Percentiles rank a stretch among this genome's conserved stretches.
Evolutionary conservation across 2,888 invertebrate species (phyloP).

Genomic region (Idaea biselata): DNA sequence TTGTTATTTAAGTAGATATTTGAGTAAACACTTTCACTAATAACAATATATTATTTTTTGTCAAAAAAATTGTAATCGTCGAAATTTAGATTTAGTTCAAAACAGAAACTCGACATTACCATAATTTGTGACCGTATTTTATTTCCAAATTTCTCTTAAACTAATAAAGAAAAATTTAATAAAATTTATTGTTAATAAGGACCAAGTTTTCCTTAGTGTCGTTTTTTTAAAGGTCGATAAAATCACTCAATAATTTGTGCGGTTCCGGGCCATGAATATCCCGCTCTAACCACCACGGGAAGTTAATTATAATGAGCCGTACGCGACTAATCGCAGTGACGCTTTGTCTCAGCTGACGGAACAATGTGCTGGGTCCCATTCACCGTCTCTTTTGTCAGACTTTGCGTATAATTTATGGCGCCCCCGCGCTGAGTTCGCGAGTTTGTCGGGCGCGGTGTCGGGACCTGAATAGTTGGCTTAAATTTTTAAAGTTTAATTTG

Average conservation of each 20-base stretch:
- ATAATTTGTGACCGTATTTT: too few species aligned
- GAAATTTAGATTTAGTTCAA: too few species aligned
- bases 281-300: conserved; percentile 9
- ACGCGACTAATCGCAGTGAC: conserved; percentile 56
- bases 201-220: too few species aligned
- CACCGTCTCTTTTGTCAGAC: conserved; percentile 6
- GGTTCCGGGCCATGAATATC: not conserved
- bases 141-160: too few species aligned
- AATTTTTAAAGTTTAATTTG: conserved; percentile 18
- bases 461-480: conserved; percentile 17
- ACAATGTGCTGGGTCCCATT: conserved; percentile 48
- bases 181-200: too few species aligned
- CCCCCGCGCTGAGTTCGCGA: conserved; percentile 9
- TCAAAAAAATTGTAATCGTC: too few species aligned
- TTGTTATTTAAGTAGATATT: too few species aligned
- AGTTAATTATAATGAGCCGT: conserved; percentile 64
- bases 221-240: not conserved
- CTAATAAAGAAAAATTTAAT: too few species aligned
- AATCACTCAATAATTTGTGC: not conserved
- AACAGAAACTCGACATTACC: too few species aligned
- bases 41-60: too few species aligned
- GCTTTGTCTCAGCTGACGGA: conserved; percentile 67
- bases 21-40: too few species aligned
- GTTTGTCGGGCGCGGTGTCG: conserved; percentile 12
- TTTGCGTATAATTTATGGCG: conserved; percentile 18